A percentile compares a stretch with the other conserved stretches of the same genome.
Conservation (phyloP, 1,140 invertebrate species). For the Centruroides sculpturatus region DNA sequence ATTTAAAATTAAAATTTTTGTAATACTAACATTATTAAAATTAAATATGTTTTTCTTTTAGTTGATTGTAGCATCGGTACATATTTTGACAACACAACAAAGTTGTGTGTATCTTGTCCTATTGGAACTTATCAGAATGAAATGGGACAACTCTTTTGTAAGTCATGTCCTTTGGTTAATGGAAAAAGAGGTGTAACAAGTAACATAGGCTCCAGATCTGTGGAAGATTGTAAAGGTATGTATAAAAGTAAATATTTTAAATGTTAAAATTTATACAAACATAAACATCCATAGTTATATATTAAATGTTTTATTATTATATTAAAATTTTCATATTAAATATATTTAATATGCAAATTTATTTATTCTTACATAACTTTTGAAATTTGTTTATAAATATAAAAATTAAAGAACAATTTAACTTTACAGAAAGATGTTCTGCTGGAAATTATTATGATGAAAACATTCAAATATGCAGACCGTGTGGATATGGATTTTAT, state of each 20-base stretch:
- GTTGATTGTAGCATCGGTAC: slow-evolving; percentile 90
- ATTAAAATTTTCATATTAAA: neutral
- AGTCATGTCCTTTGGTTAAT: slow-evolving; percentile 72
- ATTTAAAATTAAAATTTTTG: too few species aligned
- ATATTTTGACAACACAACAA: slow-evolving; percentile 55
- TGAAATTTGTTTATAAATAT: too few species aligned
- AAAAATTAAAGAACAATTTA: neutral
- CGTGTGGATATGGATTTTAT: slow-evolving; percentile 87
- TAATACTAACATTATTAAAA: neutral
- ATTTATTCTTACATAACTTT: too few species aligned
- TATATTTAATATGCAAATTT: neutral
- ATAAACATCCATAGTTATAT: neutral
- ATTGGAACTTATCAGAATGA: slow-evolving; percentile 87
- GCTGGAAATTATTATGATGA: slow-evolving; percentile 85
- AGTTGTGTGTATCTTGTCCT: slow-evolving; percentile 67
- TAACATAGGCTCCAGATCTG: slow-evolving; percentile 64
- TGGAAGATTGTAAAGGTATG: slow-evolving; percentile 74
- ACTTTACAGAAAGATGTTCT: slow-evolving; percentile 57
- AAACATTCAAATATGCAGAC: slow-evolving; percentile 61
- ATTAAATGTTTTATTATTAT: slow-evolving; percentile 10
- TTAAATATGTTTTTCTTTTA: slow-evolving; percentile 27
- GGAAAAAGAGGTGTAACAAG: slow-evolving; percentile 74
- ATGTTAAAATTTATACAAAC: neutral
- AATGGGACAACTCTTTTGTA: slow-evolving; percentile 74
- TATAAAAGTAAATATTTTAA: neutral